A percentile compares a stretch with the other conserved stretches of the same genome.
Evolutionary conservation across 1,140 invertebrate species (phyloP).

Genomic region (Pseudomyrmex flavicornis): DNA sequence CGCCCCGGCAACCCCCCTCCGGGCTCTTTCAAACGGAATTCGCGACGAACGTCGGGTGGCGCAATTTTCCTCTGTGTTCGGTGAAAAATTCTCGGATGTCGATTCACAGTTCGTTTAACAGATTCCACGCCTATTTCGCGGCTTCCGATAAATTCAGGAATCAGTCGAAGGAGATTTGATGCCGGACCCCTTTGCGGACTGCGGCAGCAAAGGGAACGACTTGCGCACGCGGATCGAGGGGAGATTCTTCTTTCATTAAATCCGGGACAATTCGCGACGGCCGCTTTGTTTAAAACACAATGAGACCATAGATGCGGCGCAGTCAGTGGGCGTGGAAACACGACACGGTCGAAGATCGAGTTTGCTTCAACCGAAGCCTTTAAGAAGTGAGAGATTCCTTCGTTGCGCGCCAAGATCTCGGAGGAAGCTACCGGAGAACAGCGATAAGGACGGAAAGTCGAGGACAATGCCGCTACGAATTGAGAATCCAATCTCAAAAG

Average conservation of each 20-base stretch:
- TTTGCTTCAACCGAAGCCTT: conserved; percentile 67
- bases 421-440: conserved; percentile 58
- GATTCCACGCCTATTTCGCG: conserved; percentile 64
- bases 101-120: conserved; percentile 75
- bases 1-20: not conserved
- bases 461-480: conserved; percentile 66
- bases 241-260: conserved; percentile 80
- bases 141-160: conserved; percentile 77
- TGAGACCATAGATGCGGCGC: conserved; percentile 75
- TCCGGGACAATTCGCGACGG: conserved; percentile 76
- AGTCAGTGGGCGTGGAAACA: conserved; percentile 77
- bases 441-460: conserved; percentile 64
- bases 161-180: conserved; percentile 61
- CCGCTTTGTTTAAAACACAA: conserved; percentile 80
- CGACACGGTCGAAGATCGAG: conserved; percentile 76
- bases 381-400: conserved; percentile 65
- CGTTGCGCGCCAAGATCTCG: conserved; percentile 56
- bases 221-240: not conserved
- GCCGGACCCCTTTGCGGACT: conserved; percentile 43
- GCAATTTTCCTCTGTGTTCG: conserved; percentile 9
- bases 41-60: not conserved
- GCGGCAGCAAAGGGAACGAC: conserved; percentile 32
- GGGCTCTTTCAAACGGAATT: conserved; percentile 23
- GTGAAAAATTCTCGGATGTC: conserved; percentile 66
- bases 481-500: conserved; percentile 52